phyloP scores from a whole-genome alignment of 2,888 invertebrate species.

The Eilema sororculum region DNA sequence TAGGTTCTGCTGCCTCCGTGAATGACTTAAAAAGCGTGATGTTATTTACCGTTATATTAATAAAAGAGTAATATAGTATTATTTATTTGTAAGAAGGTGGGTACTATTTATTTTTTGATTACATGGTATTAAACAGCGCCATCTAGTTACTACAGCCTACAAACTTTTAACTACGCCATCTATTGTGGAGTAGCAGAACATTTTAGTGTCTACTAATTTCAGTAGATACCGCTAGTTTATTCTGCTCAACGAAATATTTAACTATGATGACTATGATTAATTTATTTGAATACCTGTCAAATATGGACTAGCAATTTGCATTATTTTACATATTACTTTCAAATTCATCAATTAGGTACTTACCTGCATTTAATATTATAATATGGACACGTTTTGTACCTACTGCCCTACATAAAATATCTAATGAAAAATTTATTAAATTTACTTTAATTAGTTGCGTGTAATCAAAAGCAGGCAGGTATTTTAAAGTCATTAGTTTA shows the following conservation, averaged over 20 bases:
- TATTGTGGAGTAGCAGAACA: conserved; percentile 62
- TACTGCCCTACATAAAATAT: too few relatives aligned
- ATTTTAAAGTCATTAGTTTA: too few relatives aligned
- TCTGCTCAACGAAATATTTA: background rate
- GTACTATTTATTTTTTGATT: background rate
- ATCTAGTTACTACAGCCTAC: conserved; percentile 31
- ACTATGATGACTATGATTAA: too few relatives aligned
- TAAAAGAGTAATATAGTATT: too few relatives aligned
- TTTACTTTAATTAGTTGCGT: too few relatives aligned
- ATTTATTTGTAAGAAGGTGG: background rate
- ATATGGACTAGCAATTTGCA: background rate
- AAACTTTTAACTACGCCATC: conserved; percentile 60
- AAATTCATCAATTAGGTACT: too few relatives aligned
- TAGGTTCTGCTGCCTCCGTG: conserved; percentile 22
- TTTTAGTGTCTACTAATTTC: background rate
- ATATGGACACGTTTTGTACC: too few relatives aligned
- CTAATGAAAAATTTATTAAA: too few relatives aligned
- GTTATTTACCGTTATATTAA: conserved; percentile 10
- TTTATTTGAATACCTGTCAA: background rate
- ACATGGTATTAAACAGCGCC: conserved; percentile 32
- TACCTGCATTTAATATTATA: too few relatives aligned
- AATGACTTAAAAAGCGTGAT: conserved; percentile 12
- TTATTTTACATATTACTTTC: too few relatives aligned
- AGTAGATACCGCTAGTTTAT: conserved; percentile 50
- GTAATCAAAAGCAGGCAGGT: too few relatives aligned